Percentiles rank a stretch among this genome's conserved stretches.
Evolutionary conservation across 2,797 vertebrate species (phyloP).

Genomic region (Trachurus trachurus): DNA sequence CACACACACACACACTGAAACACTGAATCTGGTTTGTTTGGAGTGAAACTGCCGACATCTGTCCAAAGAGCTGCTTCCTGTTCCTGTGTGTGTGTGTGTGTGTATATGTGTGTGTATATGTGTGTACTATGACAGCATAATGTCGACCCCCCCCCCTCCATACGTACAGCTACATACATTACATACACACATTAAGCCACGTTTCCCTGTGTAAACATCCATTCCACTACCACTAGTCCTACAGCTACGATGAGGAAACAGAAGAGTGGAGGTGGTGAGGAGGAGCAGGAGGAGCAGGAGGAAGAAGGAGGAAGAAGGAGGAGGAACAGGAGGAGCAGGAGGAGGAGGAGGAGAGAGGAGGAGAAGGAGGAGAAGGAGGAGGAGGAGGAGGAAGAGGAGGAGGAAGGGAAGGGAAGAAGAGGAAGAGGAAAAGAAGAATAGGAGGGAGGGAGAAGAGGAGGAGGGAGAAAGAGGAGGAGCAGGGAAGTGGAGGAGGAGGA

Average conservation of each 20-base stretch:
- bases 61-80: constrained; percentile 4
- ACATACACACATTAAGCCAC: constrained; percentile 64
- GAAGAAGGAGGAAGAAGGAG: not conserved
- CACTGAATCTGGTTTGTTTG: not conserved
- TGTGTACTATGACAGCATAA: constrained; percentile 71
- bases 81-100: constrained; percentile 17
- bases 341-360: too few relatives aligned
- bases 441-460: not conserved
- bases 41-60: constrained; percentile 33
- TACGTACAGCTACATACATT: constrained; percentile 55
- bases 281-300: constrained; percentile 39
- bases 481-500: constrained; percentile 27
- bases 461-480: not conserved
- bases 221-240: constrained; percentile 66
- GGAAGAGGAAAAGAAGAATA: too few relatives aligned
- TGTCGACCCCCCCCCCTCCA: constrained; percentile 46
- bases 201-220: constrained; percentile 74
- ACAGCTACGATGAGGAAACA: constrained; percentile 72
- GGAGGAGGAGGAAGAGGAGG: too few relatives aligned
- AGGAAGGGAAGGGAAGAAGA: too few relatives aligned
- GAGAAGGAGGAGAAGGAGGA: too few relatives aligned
- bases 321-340: not conserved
- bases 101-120: constrained; percentile 32
- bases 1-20: not conserved
- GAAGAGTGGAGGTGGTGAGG: constrained; percentile 40